Conservation (phyloP, 1,140 invertebrate genomes). For the Caerostris darwini region DNA sequence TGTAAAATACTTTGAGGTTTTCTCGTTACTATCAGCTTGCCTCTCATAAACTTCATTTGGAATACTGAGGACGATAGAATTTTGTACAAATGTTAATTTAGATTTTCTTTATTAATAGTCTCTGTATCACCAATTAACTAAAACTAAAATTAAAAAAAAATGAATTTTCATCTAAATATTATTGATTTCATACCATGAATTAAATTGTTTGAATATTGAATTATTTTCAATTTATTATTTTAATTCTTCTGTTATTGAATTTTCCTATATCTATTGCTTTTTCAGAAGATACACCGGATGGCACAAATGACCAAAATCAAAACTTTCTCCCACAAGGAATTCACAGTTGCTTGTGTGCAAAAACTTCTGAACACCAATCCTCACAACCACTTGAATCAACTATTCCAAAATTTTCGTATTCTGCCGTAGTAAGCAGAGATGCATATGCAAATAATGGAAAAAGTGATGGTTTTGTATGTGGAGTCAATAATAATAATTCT, state of each 20-base stretch:
- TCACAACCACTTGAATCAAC: slow-evolving; percentile 8
- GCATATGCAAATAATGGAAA: neutral
- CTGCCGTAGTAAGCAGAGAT: slow-evolving; percentile 66
- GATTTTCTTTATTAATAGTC: too few species aligned
- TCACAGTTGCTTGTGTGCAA: slow-evolving; percentile 58
- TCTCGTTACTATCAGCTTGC: too few species aligned
- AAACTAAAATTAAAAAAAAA: too few species aligned
- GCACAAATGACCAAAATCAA: slow-evolving; percentile 68
- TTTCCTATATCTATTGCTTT: slow-evolving; percentile 27
- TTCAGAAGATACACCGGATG: slow-evolving; percentile 65
- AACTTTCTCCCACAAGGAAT: slow-evolving; percentile 67
- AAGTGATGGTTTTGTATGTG: neutral
- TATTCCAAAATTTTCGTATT: slow-evolving; percentile 66
- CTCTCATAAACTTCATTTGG: too few species aligned
- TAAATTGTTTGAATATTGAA: too few species aligned
- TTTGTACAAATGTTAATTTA: too few species aligned
- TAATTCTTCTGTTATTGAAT: neutral
- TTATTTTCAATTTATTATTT: too few species aligned
- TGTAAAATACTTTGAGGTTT: too few species aligned
- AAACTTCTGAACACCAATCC: slow-evolving; percentile 45
- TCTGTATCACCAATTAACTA: too few species aligned
- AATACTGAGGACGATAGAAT: too few species aligned
- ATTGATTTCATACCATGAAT: too few species aligned
- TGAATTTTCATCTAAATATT: too few species aligned
- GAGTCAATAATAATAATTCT: slow-evolving; percentile 47